Evolutionary conservation across 2,113 vertebrate species (phyloP), one percentile per base, ranked within the genome.

Genomic region (Lota lota): DNA sequence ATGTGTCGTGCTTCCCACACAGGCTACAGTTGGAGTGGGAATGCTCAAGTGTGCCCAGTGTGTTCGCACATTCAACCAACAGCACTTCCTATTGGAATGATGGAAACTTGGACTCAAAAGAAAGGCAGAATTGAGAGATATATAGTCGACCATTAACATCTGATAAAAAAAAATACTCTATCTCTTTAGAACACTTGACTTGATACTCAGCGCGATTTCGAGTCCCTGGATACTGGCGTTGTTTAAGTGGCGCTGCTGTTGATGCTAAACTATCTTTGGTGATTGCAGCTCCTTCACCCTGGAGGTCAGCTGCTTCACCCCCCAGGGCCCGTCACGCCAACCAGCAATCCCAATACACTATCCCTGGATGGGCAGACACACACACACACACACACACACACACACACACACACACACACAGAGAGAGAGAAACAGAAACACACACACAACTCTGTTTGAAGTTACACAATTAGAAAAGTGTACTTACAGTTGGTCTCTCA

Each of bases 261-360:
- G 51, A 10, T 67, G 59, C 91, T 85, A 36, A 98, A 96, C 82
- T 62, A 94, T 91, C 89, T 95, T 95, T 73, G 94, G 90, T 73
- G 89, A 95, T 86, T 95, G 93, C 82, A 89, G 87, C 33, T 94
- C 95, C 78, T 88, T 93, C 62, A 98, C 61, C 77, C 81, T 91
- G 62, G 93, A 22, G 8, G 89, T 91, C 80, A 96, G 86, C 1
- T 90, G 93, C 4, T 81, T 50, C 14, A 99, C 91, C 85, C 98
- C 96, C 97, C 96, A 98, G 0, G 78, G 90, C 36, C 95, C 91
- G 82, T 95, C 76, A 97, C 94, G n/a, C 94, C 94, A 67, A 94
- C 91, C 69, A 99, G 89, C 89, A 92, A 93, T 77, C 96, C 97
- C 92, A 97, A 90, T 58, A 97, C 85, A 0, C 89, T 91, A 28